Evolutionary conservation across 2,888 invertebrate genomes (phyloP), one percentile per base, ranked within the genome.

Genomic region (Plutella xylostella): DNA sequence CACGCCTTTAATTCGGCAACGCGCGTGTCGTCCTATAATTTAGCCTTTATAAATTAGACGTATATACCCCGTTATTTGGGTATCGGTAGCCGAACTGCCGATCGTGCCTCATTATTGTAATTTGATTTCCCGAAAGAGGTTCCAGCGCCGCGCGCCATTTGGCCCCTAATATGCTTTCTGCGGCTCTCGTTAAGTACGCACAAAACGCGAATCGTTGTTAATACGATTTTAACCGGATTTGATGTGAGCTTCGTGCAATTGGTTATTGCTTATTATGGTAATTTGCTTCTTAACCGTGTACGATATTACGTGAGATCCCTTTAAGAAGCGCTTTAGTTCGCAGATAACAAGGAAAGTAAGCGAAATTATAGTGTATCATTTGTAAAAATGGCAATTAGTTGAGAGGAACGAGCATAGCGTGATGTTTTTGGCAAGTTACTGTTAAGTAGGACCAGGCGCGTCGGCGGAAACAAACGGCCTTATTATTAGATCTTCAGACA

Each of bases 51-150:
- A 72, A 78, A 75, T 79, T 79, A 76, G 78, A 77, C 63, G 54
- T 53, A 76, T 63, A 54, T 53, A 80, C 78, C 80, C 78, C 75
- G 72, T 77, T 74, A 80, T 78, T 74, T 73, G 57, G 63, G 67
- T 74, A 75, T 76, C 72, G 63, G 73, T 75, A 68, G 79, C 66
- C 54, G 42, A 38, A 19, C 66, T 54, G n/a, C 61, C 63, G 74
- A 67, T 79, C 79, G 77, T 78, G 82, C 68, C 63, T 75, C 72
- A 72, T 79, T 78, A 78, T 69, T 66, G 68, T 80, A 77, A 83
- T 82, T 77, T 71, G 71, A 77, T 77, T 80, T 73, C 67, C 70
- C 72, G 69, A 72, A 72, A 68, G 56, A 54, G 53, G 56, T 53
- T 62, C 58, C 59, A 61, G 54, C 56, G 58, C 28, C 25, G 62